Evolutionary conservation across 1,140 invertebrate genomes (phyloP).

Genomic region (Potamilus streckersoni): DNA sequence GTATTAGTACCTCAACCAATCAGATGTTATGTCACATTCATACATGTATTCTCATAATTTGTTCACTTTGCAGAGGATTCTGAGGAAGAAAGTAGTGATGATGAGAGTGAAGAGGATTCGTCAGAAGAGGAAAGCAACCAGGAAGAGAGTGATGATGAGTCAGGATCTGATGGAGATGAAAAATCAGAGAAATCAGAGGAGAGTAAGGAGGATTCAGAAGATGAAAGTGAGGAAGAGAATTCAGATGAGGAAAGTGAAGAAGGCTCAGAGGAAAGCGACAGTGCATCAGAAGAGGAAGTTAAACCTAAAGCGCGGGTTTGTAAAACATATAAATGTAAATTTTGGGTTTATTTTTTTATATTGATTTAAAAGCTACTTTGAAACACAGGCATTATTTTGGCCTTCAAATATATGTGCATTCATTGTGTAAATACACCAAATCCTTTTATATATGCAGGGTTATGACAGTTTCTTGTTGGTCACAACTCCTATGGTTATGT

Average conservation of each 20-base stretch:
- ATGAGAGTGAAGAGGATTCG: slow-evolving; percentile 45
- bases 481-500: too few species aligned
- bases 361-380: too few species aligned
- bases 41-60: too few species aligned
- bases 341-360: too few species aligned
- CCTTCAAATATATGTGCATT: too few species aligned
- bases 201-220: slow-evolving; percentile 46
- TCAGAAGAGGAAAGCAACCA: slow-evolving; percentile 48
- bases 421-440: too few species aligned
- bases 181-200: slow-evolving; percentile 36
- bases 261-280: slow-evolving; percentile 29
- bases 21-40: too few species aligned
- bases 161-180: slow-evolving; percentile 31
- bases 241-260: slow-evolving; percentile 47
- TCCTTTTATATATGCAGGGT: too few species aligned
- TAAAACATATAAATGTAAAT: too few species aligned
- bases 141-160: slow-evolving; percentile 52
- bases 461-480: too few species aligned
- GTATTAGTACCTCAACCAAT: too few species aligned
- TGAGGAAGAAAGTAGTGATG: slow-evolving; percentile 42
- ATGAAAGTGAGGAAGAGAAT: slow-evolving; percentile 62
- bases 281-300: slow-evolving; percentile 19
- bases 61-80: slow-evolving; percentile 31
- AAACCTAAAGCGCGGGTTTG: slow-evolving; percentile 15
- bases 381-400: neutral